A percentile compares a stretch with the other conserved stretches of the same genome.
phyloP scores from a whole-genome alignment of 2,797 vertebrate species.

The Scolopax rusticola region DNA sequence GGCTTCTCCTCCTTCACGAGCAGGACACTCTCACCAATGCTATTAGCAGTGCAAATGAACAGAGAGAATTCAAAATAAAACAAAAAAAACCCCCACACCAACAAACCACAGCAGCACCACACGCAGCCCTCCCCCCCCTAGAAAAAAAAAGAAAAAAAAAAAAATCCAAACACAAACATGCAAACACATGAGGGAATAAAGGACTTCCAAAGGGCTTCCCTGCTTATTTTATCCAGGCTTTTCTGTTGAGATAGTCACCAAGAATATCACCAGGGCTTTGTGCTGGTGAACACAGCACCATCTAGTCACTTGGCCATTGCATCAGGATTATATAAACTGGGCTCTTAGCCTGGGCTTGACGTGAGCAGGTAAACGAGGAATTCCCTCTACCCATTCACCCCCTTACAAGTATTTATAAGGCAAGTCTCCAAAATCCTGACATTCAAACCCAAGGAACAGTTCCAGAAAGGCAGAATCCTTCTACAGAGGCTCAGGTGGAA shows the following conservation, averaged over 20 bases:
- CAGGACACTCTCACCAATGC: background rate
- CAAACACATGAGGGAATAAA: background rate
- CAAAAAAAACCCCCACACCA: background rate
- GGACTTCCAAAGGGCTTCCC: background rate
- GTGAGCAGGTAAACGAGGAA: rapidly evolving
- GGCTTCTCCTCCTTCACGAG: background rate
- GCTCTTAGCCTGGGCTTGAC: background rate
- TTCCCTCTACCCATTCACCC: background rate
- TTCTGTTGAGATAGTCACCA: background rate
- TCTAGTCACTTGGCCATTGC: background rate
- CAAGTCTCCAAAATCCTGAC: background rate
- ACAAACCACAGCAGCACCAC: background rate
- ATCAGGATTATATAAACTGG: background rate
- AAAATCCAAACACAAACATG: too few species aligned
- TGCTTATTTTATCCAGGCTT: background rate
- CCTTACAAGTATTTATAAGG: background rate
- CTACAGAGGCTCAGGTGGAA: background rate
- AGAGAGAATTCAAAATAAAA: background rate
- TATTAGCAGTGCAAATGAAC: background rate
- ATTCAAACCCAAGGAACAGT: background rate
- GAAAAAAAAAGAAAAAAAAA: rapidly evolving
- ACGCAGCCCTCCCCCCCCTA: too few species aligned
- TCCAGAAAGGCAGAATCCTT: background rate
- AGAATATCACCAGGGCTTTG: background rate
- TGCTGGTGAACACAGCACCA: background rate